These are phyloP conservation scores for Acanthopagrus latus DNA, from an alignment of 2,797 vertebrate species.

Conservation along the genomic window DNA sequence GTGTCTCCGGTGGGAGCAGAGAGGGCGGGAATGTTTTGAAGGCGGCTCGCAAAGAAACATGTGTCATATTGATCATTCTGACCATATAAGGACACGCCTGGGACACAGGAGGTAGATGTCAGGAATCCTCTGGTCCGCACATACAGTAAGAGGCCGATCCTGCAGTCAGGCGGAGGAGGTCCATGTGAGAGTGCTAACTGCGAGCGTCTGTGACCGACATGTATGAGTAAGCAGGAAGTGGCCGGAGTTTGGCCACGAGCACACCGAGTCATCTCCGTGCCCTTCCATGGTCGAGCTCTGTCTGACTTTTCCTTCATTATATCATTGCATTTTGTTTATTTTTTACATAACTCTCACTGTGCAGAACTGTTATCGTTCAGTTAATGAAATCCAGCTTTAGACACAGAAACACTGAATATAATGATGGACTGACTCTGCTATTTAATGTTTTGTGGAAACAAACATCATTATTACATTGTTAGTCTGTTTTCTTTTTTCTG, in stretches of 20 bases:
- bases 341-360: constrained; percentile 58
- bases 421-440: neutral
- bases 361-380: constrained; percentile 37
- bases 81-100: constrained; percentile 83
- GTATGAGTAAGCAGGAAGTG: constrained; percentile 68
- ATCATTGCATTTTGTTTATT: constrained; percentile 37
- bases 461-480: neutral
- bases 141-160: constrained; percentile 11
- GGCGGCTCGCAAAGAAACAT: constrained; percentile 74
- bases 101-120: constrained; percentile 61
- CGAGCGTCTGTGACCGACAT: constrained; percentile 42
- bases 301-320: constrained; percentile 58
- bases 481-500: neutral
- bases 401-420: constrained; percentile 19
- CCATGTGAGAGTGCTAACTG: constrained; percentile 23
- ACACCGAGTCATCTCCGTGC: constrained; percentile 39
- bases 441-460: neutral
- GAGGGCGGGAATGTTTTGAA: constrained; percentile 75
- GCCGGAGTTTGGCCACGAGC: constrained; percentile 47
- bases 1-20: constrained; percentile 62
- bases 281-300: constrained; percentile 37
- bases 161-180: constrained; percentile 13
- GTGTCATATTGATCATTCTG: constrained; percentile 76
- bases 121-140: constrained; percentile 62
- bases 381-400: constrained; percentile 41